Percentiles rank a stretch among this genome's conserved stretches.
phyloP scores from a whole-genome alignment of 2,888 invertebrate genomes.

The Pseudococcus longispinus region DNA sequence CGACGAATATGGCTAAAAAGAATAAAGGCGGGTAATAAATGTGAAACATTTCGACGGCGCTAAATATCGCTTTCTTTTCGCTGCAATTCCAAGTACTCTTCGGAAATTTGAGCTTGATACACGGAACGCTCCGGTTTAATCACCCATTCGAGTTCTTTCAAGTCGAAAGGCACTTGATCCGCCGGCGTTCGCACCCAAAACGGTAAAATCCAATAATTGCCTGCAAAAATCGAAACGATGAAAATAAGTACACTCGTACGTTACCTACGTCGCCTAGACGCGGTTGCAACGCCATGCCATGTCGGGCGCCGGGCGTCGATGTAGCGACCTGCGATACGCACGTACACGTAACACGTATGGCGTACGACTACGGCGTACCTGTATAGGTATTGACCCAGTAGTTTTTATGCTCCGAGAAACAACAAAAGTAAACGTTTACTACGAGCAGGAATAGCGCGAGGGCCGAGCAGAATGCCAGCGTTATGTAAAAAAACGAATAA shows the following conservation, averaged over 20 bases:
- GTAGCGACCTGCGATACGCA: too few species aligned
- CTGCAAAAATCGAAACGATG: constrained; percentile 64
- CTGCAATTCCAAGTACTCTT: constrained; percentile 71
- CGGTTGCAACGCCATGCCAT: too few species aligned
- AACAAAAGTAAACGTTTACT: constrained; percentile 80
- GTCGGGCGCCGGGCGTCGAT: too few species aligned
- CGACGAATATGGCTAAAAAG: constrained; percentile 74
- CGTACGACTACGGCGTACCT: too few species aligned
- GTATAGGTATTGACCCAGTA: constrained; percentile 86
- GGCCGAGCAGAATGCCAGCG: constrained; percentile 78
- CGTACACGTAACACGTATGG: too few species aligned
- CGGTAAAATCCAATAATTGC: constrained; percentile 83
- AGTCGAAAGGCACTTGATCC: constrained; percentile 81
- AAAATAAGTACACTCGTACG: too few species aligned
- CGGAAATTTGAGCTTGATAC: constrained; percentile 63
- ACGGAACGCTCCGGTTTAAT: constrained; percentile 58
- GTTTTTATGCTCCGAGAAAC: constrained; percentile 77
- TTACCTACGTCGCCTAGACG: too few species aligned
- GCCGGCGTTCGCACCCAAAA: constrained; percentile 85
- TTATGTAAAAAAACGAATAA: constrained; percentile 85
- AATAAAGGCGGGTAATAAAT: constrained; percentile 81
- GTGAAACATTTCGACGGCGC: constrained; percentile 68
- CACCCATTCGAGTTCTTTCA: constrained; percentile 72
- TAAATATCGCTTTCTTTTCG: constrained; percentile 84
- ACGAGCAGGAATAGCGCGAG: constrained; percentile 74